phyloP scores from a whole-genome alignment of 2,113 vertebrate species.

The Mellivora capensis region DNA sequence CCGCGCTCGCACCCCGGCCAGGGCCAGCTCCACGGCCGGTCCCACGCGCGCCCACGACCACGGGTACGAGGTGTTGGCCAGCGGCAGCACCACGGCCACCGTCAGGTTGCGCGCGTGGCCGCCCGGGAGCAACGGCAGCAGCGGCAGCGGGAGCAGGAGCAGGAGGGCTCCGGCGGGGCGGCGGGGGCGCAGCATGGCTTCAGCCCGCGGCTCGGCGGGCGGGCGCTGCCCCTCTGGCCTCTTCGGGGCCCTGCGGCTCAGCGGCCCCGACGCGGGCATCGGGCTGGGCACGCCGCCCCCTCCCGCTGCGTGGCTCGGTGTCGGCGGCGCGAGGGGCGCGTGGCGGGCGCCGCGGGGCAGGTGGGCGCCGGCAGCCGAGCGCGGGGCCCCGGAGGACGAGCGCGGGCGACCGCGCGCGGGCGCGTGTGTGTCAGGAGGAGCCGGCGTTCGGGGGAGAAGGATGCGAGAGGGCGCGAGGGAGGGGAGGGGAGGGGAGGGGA shows the following conservation, averaged over 20 bases:
- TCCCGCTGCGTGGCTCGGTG: not conserved
- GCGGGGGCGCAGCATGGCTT: constrained; percentile 38
- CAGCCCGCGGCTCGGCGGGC: constrained; percentile 17
- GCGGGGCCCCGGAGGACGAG: too few species aligned
- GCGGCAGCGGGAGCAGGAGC: not conserved
- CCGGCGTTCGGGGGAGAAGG: not conserved
- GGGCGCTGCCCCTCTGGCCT: constrained; percentile 35
- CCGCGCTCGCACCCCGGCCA: constrained; percentile 79
- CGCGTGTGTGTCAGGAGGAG: not conserved
- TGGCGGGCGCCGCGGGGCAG: constrained; percentile 5
- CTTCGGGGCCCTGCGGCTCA: not conserved
- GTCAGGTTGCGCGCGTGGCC: constrained; percentile 80
- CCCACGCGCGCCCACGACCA: constrained; percentile 96
- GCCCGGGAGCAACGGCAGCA: constrained; percentile 21
- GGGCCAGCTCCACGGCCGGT: constrained; percentile 86
- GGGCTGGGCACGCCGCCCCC: not conserved
- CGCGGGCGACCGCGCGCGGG: not conserved
- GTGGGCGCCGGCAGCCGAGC: not conserved
- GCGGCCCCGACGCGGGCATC: constrained; percentile 39
- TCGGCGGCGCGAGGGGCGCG: not conserved
- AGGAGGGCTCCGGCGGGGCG: not conserved
- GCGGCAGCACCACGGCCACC: constrained; percentile 90
- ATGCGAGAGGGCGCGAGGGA: not conserved
- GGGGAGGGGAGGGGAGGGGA: not conserved
- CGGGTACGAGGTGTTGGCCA: constrained; percentile 89